Evolutionary conservation across 2,888 invertebrate genomes (phyloP).

Genomic region (Drosophila anceps): DNA sequence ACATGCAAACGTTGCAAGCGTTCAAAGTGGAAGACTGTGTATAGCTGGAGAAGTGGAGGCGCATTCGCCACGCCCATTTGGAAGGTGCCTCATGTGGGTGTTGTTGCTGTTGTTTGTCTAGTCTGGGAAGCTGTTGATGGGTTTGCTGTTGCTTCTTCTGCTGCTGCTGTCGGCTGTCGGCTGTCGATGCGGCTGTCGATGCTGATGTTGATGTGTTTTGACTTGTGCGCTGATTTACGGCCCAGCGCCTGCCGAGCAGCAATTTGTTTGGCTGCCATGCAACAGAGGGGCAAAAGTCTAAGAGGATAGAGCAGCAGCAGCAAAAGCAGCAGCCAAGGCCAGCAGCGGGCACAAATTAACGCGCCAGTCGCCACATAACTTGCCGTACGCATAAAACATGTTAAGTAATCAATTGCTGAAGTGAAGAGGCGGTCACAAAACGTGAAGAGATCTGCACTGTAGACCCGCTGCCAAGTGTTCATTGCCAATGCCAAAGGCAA

Average conservation of each 20-base stretch:
- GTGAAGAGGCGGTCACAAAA: constrained; percentile 38
- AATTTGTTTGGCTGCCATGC: constrained; percentile 73
- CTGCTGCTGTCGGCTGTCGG: constrained; percentile 47
- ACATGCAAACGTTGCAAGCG: constrained; percentile 74
- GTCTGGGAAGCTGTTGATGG: constrained; percentile 51
- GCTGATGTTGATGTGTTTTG: constrained; percentile 74
- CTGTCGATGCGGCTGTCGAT: constrained; percentile 48
- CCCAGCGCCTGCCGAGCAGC: constrained; percentile 72
- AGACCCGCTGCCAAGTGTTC: constrained; percentile 57
- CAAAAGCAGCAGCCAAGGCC: constrained; percentile 25
- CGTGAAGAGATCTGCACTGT: constrained; percentile 14
- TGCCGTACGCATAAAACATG: constrained; percentile 81
- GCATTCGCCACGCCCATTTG: constrained; percentile 56
- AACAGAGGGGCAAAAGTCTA: constrained; percentile 10
- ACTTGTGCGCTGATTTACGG: constrained; percentile 76
- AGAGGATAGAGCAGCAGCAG: constrained; percentile 13
- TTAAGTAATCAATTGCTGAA: constrained; percentile 83
- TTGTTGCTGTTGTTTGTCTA: constrained; percentile 41
- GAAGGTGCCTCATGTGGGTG: constrained; percentile 37
- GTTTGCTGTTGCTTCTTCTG: constrained; percentile 15
- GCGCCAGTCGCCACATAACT: constrained; percentile 79
- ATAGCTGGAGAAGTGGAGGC: constrained; percentile 41
- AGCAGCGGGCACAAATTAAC: constrained; percentile 68
- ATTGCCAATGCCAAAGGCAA: constrained; percentile 70
- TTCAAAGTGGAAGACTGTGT: constrained; percentile 20